Percentiles rank a stretch among this genome's conserved stretches.
These are phyloP conservation scores for Tyria jacobaeae DNA, from an alignment of 2,888 invertebrate genomes.

Conservation along the genomic window DNA sequence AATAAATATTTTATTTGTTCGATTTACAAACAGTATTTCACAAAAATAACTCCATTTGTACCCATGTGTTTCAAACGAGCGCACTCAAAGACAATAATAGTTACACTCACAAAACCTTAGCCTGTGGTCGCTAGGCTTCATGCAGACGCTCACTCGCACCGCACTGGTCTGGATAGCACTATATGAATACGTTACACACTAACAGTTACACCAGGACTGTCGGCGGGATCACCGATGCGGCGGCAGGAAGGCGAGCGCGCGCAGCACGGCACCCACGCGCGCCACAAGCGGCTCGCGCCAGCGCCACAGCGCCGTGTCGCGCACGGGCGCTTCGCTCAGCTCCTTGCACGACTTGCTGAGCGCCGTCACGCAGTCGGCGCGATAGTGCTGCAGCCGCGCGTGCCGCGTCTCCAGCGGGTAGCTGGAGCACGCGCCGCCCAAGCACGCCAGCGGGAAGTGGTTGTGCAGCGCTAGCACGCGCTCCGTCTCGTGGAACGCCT, in stretches of 20 bases:
- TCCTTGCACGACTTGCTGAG: slow-evolving; percentile 94
- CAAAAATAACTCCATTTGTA: slow-evolving; percentile 21
- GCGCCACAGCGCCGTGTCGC: slow-evolving; percentile 95
- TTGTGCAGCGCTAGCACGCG: slow-evolving; percentile 96
- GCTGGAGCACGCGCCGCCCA: slow-evolving; percentile 94
- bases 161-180: neutral
- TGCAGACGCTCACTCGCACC: neutral
- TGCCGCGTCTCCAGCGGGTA: slow-evolving; percentile 93
- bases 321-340: slow-evolving; percentile 92
- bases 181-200: neutral
- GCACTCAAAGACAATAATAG: slow-evolving; percentile 12
- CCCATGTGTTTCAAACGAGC: slow-evolving; percentile 12
- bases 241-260: slow-evolving; percentile 90
- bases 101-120: slow-evolving; percentile 12
- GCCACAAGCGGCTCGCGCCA: slow-evolving; percentile 92
- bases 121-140: too few relatives aligned
- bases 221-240: slow-evolving; percentile 56
- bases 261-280: slow-evolving; percentile 90
- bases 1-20: slow-evolving; percentile 27
- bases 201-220: neutral
- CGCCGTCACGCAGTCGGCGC: slow-evolving; percentile 96
- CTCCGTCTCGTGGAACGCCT: slow-evolving; percentile 97
- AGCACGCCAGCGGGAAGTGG: slow-evolving; percentile 96
- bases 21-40: slow-evolving; percentile 21
- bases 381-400: slow-evolving; percentile 97